Base-by-base conservation (phyloP, 2,113 vertebrate species). In the Onychostoma macrolepis region DNA sequence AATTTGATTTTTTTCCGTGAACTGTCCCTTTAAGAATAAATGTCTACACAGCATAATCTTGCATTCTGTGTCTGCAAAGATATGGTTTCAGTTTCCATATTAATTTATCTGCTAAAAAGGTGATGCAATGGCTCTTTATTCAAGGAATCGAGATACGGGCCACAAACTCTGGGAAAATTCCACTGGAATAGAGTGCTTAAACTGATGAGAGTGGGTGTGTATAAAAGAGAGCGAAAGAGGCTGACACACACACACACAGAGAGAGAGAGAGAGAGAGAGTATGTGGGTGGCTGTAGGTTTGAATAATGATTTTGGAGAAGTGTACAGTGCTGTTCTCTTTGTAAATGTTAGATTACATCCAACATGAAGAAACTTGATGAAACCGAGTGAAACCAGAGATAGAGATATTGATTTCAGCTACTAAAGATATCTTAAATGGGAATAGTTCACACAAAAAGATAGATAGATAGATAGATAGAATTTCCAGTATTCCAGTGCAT, bases 111-210 rank as follows among this genome's bases (percentile, higher is more conserved):
- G 80, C 38, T 30, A 41, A 61, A 13, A 63, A 4, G 56, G 19
- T 8, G 1, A 79, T 33, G 48, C n/a, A 53, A 21, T n/a, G 75
- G 45, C 2, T 19, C 76, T 79, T 80, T 88, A 41, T 74, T 86
- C 48, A 58, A 38, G 36, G 74, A 63, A 88, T 86, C 63, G 41
- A 87, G 72, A 84, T 58, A 74, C 80, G 36, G 43, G 69, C 56
- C 74, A 4, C 11, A 72, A 43, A 26, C 85, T 76, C 76, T 85
- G 81, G 85, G 88, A 78, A 89, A 88, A 87, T 87, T 89, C 88
- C 88, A 81, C 56, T 43, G 65, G 26, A 81, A 85, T 77, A 76
- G 80, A 87, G 82, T 10, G 12, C 53, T 75, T n/a, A 30, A 50
- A 84, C 80, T 79, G 75, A 61, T 11, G 43, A 72, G 87, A 85